phyloP scores from a whole-genome alignment of 2,797 vertebrate genomes.

The Melanotaenia trifasciata region DNA sequence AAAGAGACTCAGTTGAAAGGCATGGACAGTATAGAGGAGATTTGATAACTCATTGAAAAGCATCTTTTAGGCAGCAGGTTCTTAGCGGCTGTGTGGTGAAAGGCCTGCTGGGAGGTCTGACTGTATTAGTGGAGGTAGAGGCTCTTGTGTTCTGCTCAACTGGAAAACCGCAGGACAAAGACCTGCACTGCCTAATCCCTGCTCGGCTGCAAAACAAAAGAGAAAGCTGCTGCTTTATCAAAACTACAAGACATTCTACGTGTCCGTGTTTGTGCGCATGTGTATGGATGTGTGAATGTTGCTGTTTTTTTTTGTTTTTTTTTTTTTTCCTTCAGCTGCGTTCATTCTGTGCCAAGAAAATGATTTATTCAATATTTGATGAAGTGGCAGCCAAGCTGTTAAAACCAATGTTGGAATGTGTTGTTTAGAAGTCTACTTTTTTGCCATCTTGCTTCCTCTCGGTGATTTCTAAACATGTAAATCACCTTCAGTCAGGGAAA shows the following conservation, averaged over 20 bases:
- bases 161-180: constrained; percentile 85
- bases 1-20: constrained; percentile 80
- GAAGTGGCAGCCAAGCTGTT: constrained; percentile 82
- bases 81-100: constrained; percentile 81
- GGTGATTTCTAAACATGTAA: constrained; percentile 76
- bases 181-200: constrained; percentile 83
- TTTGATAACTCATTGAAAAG: constrained; percentile 86
- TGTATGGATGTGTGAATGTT: constrained; percentile 43
- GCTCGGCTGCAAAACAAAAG: constrained; percentile 84
- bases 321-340: constrained; percentile 73
- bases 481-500: constrained; percentile 73
- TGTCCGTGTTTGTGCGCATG: constrained; percentile 61
- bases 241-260: constrained; percentile 82
- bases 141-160: constrained; percentile 86
- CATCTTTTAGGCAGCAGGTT: constrained; percentile 82
- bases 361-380: constrained; percentile 84
- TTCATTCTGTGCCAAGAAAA: constrained; percentile 78
- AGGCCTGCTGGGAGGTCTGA: constrained; percentile 86
- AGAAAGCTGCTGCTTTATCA: constrained; percentile 83
- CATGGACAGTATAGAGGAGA: constrained; percentile 83
- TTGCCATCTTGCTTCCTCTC: constrained; percentile 59
- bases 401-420: constrained; percentile 75
- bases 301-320: constrained; percentile 29
- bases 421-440: constrained; percentile 70
- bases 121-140: constrained; percentile 83